Percentiles rank a stretch among this genome's conserved stretches.
Conservation (phyloP, 2,113 vertebrate species). For the Neopipo cinnamomea region DNA sequence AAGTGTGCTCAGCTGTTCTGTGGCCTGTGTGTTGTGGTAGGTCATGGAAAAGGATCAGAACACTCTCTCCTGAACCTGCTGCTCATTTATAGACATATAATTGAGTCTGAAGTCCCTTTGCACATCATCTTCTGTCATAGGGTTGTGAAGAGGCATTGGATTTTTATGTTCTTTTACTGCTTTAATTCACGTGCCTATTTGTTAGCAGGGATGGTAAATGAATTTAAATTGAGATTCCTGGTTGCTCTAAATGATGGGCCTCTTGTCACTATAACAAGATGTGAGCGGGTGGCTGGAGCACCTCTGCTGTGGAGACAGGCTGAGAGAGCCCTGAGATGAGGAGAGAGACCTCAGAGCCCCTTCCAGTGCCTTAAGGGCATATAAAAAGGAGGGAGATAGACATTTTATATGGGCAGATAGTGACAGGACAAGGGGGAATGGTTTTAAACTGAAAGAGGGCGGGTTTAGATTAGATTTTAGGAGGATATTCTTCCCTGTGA, state of each 20-base stretch:
- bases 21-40: neutral
- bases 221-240: neutral
- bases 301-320: neutral
- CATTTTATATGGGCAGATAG: neutral
- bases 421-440: neutral
- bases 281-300: neutral
- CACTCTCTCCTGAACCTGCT: conserved; percentile 5
- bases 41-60: neutral
- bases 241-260: neutral
- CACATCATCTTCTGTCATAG: neutral
- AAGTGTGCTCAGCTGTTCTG: neutral
- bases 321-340: neutral
- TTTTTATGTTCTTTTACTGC: neutral
- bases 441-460: neutral
- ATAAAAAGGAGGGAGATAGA: neutral
- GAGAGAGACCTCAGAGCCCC: neutral
- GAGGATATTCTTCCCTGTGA: neutral
- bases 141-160: neutral
- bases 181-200: neutral
- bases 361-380: neutral
- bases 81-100: neutral
- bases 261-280: neutral
- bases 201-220: neutral
- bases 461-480: neutral
- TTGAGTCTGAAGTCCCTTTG: neutral